These are phyloP conservation scores for Aleadryas rufinucha DNA, from an alignment of 2,113 vertebrate species.

Conservation along the genomic window DNA sequence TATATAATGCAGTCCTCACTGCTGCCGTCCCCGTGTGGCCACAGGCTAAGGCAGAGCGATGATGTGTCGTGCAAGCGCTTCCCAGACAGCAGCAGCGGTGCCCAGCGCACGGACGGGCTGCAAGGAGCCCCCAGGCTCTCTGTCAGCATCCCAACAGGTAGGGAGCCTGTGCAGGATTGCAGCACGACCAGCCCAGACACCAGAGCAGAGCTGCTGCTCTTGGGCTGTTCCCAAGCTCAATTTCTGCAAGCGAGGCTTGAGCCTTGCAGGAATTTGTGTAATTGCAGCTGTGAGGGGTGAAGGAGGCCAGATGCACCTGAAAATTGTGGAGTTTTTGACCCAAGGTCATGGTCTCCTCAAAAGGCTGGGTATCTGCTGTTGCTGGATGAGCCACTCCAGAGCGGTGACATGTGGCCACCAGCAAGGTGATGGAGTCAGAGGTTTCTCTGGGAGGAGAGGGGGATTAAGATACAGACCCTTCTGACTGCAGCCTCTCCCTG, in stretches of 20 bases:
- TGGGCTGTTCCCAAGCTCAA: background rate
- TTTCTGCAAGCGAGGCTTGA: background rate
- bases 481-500: background rate
- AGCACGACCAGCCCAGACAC: fast-evolving
- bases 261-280: background rate
- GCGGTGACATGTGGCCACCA: fast-evolving
- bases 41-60: background rate
- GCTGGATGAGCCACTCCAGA: fast-evolving
- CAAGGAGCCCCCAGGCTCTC: background rate
- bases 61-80: background rate
- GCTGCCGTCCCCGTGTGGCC: background rate
- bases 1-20: background rate
- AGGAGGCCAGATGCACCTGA: background rate
- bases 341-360: fast-evolving
- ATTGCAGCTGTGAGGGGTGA: background rate
- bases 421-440: background rate
- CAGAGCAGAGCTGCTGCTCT: fast-evolving
- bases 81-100: background rate
- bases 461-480: background rate
- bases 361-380: fast-evolving
- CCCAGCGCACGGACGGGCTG: fast-evolving
- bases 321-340: background rate
- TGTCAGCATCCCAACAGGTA: fast-evolving
- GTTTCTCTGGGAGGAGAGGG: background rate
- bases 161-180: fast-evolving